Base-by-base conservation (phyloP, 2,888 invertebrate genomes). In the Metalampra italica region DNA sequence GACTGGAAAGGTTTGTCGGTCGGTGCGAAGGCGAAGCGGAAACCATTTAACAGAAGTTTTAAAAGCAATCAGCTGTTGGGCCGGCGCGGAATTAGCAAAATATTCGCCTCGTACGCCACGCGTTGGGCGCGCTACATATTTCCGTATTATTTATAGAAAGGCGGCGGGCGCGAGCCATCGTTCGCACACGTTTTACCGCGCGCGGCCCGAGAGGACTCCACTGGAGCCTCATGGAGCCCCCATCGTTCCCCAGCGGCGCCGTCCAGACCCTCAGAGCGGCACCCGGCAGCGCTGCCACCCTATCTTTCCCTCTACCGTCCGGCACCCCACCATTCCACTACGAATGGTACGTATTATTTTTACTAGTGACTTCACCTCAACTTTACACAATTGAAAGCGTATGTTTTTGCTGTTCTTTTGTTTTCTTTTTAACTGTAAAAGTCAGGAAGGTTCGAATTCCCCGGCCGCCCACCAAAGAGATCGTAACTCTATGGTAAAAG, bases 61-160 rank as follows among this genome's bases (percentile, higher is more conserved):
- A 14, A 39, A 39, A 15, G 43, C 47, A 46, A 55, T 64, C 60
- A 62, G 58, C 56, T 61, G 64, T 56, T 59, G 41, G 34, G 14
- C 34, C 43, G 29, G 55, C 52, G 60, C 59, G 70, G 64, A 75
- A 73, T 81, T 77, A 75, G 84, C 82, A 68, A 84, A 85, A 84
- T 83, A 81, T 84, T 81, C 77, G 83, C 80, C 64, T 72, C 75
- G 71, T 12, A 73, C 78, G 75, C 71, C 74, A 77, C 75, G 78
- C 76, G 68, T 68, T 65, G 73, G 70, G 79, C 70, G 76, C 74
- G 81, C 77, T 71, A 81, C 81, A 86, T 87, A 82, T 87, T 87
- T 87, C 74, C 68, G 81, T 77, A 81, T 80, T 89, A 89, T 89
- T 88, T 87, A 81, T 89, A 88, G 88, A 83, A 83, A 86, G 85